Base-by-base conservation (phyloP, 2,797 vertebrate genomes). In the Kryptolebias ocellatus region DNA sequence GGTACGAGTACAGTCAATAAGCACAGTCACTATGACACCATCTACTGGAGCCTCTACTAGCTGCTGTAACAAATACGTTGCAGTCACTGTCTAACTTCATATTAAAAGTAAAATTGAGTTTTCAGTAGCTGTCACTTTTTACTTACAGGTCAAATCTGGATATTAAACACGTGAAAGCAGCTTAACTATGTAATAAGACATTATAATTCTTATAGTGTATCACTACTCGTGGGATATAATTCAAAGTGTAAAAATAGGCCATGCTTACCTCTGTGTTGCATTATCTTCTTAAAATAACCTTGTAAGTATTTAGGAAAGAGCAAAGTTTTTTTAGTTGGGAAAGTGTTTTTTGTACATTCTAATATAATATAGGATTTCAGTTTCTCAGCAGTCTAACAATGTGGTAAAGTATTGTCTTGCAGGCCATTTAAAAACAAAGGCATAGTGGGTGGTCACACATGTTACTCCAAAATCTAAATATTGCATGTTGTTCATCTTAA, bases 11-110 rank as follows among this genome's bases (percentile, higher is more conserved):
- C 63, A 89, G 86, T 90, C 89, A 85, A 87, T 90, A 88, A 64
- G 81, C 83, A 85, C 72, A 90, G 83, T 92, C 81, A 76, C 87
- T 86, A 81, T 85, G 87, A 88, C 87, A 89, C 83, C 85, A 89
- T 85, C 85, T 87, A 84, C 88, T 87, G 81, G 85, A 86, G 76
- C 76, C 60, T 67, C 64, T 64, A 55, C 81, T 69, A 69, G 79
- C 78, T 70, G 62, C 80, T 71, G 53, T 69, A 87, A 84, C 72
- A 84, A 78, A 71, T 34, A 71, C 47, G 39, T 57, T 58, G 52
- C 70, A 46, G 72, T 83, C 78, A 83, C 68, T 76, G 76, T 51
- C 67, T 58, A 76, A 15, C 10, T 20, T 46, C 55, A 58, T 37
- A 27, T 27, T 9, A 55, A 44, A 8, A 60, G 45, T n/a, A 59